Percentiles rank a stretch among this genome's conserved stretches.
Conservation (phyloP, 2,888 invertebrate genomes). For the Barypeithes pellucidus region DNA sequence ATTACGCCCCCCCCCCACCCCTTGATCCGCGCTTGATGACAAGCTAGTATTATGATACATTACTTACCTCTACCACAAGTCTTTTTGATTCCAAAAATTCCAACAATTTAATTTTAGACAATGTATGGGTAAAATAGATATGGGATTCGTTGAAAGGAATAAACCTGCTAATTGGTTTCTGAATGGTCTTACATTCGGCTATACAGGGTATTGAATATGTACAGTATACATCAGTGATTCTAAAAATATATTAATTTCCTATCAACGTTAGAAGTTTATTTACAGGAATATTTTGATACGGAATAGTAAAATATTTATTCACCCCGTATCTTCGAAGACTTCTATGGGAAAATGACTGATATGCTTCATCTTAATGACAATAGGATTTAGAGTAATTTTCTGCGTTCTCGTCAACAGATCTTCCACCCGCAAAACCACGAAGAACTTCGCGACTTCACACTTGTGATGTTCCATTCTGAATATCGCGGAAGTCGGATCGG, state of each 20-base stretch:
- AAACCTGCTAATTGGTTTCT: conserved; percentile 51
- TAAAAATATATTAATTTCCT: conserved; percentile 16
- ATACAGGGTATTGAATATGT: conserved; percentile 56
- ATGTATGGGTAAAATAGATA: conserved; percentile 56
- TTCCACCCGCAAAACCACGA: conserved; percentile 52
- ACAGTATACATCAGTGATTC: conserved; percentile 45
- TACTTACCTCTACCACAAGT: conserved; percentile 55
- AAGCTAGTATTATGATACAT: background rate
- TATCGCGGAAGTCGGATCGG: conserved; percentile 52
- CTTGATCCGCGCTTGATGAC: too few relatives aligned
- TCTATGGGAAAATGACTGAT: conserved; percentile 58
- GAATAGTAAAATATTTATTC: conserved; percentile 9
- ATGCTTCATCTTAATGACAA: conserved; percentile 59
- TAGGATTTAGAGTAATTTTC: conserved; percentile 58
- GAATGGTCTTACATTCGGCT: conserved; percentile 53
- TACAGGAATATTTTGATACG: too few relatives aligned
- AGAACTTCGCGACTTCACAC: conserved; percentile 46
- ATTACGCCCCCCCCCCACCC: too few relatives aligned
- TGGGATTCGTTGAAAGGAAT: conserved; percentile 59
- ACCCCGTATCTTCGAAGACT: conserved; percentile 52
- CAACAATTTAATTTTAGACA: conserved; percentile 57
- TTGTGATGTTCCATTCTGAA: conserved; percentile 45
- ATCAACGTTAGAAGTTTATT: too few relatives aligned
- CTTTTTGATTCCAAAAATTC: conserved; percentile 57
- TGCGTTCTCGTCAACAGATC: conserved; percentile 58